Base-by-base conservation (phyloP, 1,140 invertebrate genomes). In the Teleogryllus occipitalis region DNA sequence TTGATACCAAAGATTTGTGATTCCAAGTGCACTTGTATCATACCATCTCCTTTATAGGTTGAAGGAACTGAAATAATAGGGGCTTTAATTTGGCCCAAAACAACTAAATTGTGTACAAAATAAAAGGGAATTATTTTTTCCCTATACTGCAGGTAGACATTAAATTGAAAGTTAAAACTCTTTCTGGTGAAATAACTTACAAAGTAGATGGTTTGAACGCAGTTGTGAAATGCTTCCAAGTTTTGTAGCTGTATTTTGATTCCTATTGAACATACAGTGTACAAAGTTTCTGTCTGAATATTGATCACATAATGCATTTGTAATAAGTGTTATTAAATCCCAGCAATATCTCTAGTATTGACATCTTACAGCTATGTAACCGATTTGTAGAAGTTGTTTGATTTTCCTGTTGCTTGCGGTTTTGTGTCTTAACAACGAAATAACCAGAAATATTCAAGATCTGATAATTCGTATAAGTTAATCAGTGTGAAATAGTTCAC, bases 161-260 rank as follows among this genome's bases (percentile, higher is more conserved):
- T 39, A 39, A 39, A 39, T 39, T 65, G 54, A 3, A 65, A 65
- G 10, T 3, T 7, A 7, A 2, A 14, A 3, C 54, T 65, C 18
- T 65, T 65, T 65, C 0, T 65, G 2, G 54, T 10, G 10, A 65
- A 65, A 65, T 14, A 65, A 65, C 54, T 7, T 65, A 3, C 54
- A 65, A 65, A 65, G 54, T 65, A 65, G 18, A 65, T 65, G 54
- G 54, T 18, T 65, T 65, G 54, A 65, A 65, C 54, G 7, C 54
- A 65, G 54, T 65, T 65, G 54, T 65, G 54, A 65, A 65, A 65
- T 65, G 54, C 54, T 65, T 65, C 54, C 54, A 65, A 65, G 54
- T 65, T 65, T 65, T 65, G 54, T 65, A 65, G 54, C 54, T 65
- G 54, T 65, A 65, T 65, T 65, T 14, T 65, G 54, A 65, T 65